Conservation (phyloP, 2,797 vertebrate genomes). For the Prionace glauca region DNA sequence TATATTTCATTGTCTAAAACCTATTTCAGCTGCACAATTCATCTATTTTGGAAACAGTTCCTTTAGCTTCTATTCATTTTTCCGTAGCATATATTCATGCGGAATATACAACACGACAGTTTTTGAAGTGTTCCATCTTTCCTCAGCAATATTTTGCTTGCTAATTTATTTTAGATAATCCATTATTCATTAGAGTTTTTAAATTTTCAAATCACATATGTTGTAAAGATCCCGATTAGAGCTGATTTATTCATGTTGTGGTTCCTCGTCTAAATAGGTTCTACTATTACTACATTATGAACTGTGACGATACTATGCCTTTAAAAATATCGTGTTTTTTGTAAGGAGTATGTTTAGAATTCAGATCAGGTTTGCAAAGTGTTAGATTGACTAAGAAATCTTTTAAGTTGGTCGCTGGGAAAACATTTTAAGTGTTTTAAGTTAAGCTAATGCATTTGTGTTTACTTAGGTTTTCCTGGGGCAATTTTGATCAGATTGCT, state of each 20-base stretch:
- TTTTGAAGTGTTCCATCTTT: neutral
- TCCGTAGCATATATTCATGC: neutral
- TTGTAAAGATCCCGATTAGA: neutral
- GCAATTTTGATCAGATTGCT: no score
- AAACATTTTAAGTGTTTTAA: no score
- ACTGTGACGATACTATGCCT: no score
- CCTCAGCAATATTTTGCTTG: neutral
- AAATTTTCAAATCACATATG: neutral
- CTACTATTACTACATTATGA: neutral
- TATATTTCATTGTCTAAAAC: neutral
- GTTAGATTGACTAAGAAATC: no score
- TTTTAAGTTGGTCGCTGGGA: no score
- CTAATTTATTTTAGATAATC: neutral
- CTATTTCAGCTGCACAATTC: neutral
- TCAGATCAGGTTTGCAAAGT: no score
- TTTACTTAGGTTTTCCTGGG: no score
- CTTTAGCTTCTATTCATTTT: neutral
- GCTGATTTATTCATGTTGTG: neutral
- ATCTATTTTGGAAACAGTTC: neutral
- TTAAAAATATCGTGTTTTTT: no score
- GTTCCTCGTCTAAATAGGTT: neutral
- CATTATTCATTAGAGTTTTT: neutral
- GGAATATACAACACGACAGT: neutral
- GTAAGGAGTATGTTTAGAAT: no score
- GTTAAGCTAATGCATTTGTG: no score